Base-by-base conservation (phyloP, 2,888 invertebrate species). In the Melikaiella ostensackeni region DNA sequence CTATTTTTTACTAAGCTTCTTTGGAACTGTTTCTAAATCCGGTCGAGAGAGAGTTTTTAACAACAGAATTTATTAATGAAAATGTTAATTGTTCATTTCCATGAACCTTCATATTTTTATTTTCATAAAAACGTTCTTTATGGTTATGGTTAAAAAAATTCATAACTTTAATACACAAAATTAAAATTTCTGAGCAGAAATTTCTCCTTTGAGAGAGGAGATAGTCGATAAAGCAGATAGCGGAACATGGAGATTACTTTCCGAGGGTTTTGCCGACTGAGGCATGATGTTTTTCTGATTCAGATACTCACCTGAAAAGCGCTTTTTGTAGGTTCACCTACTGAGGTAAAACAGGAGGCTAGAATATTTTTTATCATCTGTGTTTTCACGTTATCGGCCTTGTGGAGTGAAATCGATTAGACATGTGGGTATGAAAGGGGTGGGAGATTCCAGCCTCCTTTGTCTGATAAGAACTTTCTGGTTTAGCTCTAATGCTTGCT, bases 141-240 rank as follows among this genome's bases (percentile, higher is more conserved):
- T 4, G 5, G 16, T 16, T 42, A 42, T 16, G 3, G 4, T 4
- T 55, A 0, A 21, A 55, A 55, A 55, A 55, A 55, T 9, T 3
- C 3, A 4, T n/a, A 9, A 50, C 1, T 55, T 9, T 50, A 19
- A 8, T 13, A 11, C 38, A 42, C 0, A 55, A 21, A 55, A 1
- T 21, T 9, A 4, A 21, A 1, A 55, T 55, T 55, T 11, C 11
- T 21, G 2, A 55, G 21, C 2, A 4, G 55, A n/a, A 50, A 55
- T 21, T 55, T 21, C 55, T n/a, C 21, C 2, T 55, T 55, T 21
- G 50, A 7, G 19, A 3, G n/a, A 13, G 7, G 7, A 64, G n/a
- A 19, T n/a, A 33, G 70, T 70, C 50, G 70, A 70, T 70, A 70
- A 70, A 30, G 70, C 19, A 70, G 70, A 55, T 50, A 70, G 6